phyloP scores from a whole-genome alignment of 2,888 invertebrate genomes.

The Dryadula phaetusa region DNA sequence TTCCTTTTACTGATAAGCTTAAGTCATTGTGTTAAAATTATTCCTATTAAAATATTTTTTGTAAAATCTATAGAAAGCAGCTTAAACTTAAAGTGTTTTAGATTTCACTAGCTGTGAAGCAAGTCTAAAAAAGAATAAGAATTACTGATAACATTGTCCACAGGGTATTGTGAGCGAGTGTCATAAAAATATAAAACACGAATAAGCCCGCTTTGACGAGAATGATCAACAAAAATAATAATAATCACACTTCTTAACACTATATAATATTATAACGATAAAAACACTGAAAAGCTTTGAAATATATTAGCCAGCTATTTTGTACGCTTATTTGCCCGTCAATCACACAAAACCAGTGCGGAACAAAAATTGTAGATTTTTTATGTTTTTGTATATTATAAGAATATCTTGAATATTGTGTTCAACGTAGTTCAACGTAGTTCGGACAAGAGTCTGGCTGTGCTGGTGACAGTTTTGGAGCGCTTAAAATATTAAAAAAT shows the following conservation, averaged over 20 bases:
- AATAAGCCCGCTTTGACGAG: neutral
- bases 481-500: too few species aligned
- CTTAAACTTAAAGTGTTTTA: neutral
- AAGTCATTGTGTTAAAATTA: slow-evolving; percentile 17
- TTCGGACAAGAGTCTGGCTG: too few species aligned
- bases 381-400: too few species aligned
- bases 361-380: neutral
- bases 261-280: neutral
- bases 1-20: slow-evolving; percentile 44
- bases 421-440: too few species aligned
- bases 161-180: neutral
- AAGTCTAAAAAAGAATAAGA: neutral
- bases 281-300: neutral
- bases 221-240: neutral
- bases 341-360: neutral
- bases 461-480: too few species aligned
- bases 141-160: neutral
- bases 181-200: neutral
- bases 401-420: too few species aligned
- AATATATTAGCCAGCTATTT: neutral
- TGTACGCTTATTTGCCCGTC: neutral
- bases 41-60: neutral
- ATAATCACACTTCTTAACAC: neutral
- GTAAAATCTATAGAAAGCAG: slow-evolving; percentile 15
- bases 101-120: neutral